Percentiles rank a stretch among this genome's conserved stretches.
Conservation (phyloP, 2,797 vertebrate genomes). For the Platalea minor region DNA sequence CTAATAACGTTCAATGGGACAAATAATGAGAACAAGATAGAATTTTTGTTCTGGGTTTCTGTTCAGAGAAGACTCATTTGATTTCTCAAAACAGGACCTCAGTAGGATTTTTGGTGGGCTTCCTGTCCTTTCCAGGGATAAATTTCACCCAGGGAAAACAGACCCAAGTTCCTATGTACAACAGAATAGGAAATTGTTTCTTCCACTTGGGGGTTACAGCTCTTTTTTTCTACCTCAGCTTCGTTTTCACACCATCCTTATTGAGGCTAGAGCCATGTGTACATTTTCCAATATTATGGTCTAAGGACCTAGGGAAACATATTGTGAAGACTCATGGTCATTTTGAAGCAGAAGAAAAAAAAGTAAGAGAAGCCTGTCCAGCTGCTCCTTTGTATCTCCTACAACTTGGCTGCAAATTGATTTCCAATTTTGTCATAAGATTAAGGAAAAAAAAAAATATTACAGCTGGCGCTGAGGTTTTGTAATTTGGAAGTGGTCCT, state of each 20-base stretch:
- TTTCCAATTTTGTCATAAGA: background rate
- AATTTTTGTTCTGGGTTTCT: background rate
- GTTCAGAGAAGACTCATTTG: background rate
- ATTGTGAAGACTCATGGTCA: background rate
- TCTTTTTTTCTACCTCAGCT: background rate
- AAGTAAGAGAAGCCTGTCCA: background rate
- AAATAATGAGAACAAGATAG: background rate
- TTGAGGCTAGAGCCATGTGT: background rate
- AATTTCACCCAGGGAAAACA: background rate
- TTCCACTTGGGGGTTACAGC: background rate
- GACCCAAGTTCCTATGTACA: background rate
- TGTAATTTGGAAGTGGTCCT: background rate
- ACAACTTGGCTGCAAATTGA: background rate
- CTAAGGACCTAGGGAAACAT: accelerated
- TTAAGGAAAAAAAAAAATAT: background rate
- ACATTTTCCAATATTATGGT: accelerated
- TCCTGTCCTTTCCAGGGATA: background rate
- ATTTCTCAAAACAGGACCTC: background rate
- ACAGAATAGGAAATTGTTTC: background rate
- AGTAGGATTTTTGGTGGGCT: background rate
- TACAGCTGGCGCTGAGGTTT: background rate
- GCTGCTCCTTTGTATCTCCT: background rate
- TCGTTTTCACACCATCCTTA: background rate
- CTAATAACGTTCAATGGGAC: too few species aligned
- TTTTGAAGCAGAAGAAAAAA: background rate